Evolutionary conservation across 2,888 invertebrate genomes (phyloP), one percentile per base, ranked within the genome.

Genomic region (Esperia sulphurella): DNA sequence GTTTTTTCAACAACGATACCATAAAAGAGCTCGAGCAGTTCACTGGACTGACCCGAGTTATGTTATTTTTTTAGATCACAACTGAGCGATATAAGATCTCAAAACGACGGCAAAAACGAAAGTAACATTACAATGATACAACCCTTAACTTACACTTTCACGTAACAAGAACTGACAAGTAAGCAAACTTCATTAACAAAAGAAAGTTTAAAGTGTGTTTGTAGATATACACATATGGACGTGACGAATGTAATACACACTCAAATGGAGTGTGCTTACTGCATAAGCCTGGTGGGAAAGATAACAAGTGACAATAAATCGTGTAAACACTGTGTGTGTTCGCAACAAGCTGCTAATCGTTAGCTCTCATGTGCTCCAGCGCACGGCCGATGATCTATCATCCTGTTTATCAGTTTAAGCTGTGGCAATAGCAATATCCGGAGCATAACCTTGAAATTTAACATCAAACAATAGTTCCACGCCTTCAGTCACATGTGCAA

Each of bases 1-100:
- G 62, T 71, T 79, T 78, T 77, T 78, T 70, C 58, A 61, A 31
- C n/a, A 33, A 45, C 51, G 61, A 64, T 63, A 57, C 68, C 68
- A 68, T 70, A 75, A 69, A 68, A 64, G 65, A 61, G 43, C 54
- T 53, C 56, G 52, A 53, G 58, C 57, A 12, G 9, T 7, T 48
- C 45, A 67, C 66, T 72, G 69, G 68, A 56, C 54, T 51, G 13
- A 50, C 46, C 58, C 65, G 48, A 66, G 64, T 75, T 72, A 63
- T 70, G 50, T 55, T 43, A 29, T 43, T 46, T 49, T 57, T 59
- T 55, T 53, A 56, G 56, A 60, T 61, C 48, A 58, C 57, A 52
- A 65, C n/a, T 37, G 12, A 52, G 57, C 59, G 59, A 63, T 63
- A 56, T 51, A 55, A 55, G 55, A 54, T 56, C 53, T 61, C 54